Base-by-base conservation (phyloP, 2,888 invertebrate species). In the Trisateles emortualis region DNA sequence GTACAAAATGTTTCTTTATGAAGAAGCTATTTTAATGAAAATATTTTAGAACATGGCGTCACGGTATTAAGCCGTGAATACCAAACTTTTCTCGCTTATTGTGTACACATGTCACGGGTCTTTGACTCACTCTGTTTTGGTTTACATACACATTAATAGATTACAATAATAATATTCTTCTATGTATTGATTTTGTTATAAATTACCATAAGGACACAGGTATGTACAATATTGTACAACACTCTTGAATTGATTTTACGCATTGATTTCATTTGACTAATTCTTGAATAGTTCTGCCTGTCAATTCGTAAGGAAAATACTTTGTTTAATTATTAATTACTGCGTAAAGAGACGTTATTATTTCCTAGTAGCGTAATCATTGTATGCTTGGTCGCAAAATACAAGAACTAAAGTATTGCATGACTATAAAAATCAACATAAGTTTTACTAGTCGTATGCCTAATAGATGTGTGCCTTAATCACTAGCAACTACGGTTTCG, bases 91-190 rank as follows among this genome's bases (percentile, higher is more conserved):
- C 33, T 53, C 40, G 41, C 41, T 26, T 36, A 44, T 57, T 59
- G 16, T 56, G 46, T 44, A 16, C 42, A 45, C 35, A 30, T 51
- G 49, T 67, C 42, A 48, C 39, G 51, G 53, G 33, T 57, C 45
- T 68, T 59, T 59, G 52, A 57, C 53, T 52, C 49, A 41, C 42
- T 49, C 14, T 52, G 55, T 65, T 65, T 54, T 33, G 44, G 57
- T 49, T 55, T 55, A 60, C 54, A 55, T 52, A 39, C 53, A 50
- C 62, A 46, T 57, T 51, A 52, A 48, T 30, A 35, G 43, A 6
- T 13, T 41, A 30, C 3, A 22, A 47, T 16, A 52, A 13, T 16
- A 8, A 3, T n/a, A 19, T 30, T 33, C 0, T 38, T 9, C 29
- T 30, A 46, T 38, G 5, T 5, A 38, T 26, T 38, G 11, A 29